Percentiles rank a stretch among this genome's conserved stretches.
Evolutionary conservation across 2,888 invertebrate genomes (phyloP).

Genomic region (Eutolmus rufibarbis): DNA sequence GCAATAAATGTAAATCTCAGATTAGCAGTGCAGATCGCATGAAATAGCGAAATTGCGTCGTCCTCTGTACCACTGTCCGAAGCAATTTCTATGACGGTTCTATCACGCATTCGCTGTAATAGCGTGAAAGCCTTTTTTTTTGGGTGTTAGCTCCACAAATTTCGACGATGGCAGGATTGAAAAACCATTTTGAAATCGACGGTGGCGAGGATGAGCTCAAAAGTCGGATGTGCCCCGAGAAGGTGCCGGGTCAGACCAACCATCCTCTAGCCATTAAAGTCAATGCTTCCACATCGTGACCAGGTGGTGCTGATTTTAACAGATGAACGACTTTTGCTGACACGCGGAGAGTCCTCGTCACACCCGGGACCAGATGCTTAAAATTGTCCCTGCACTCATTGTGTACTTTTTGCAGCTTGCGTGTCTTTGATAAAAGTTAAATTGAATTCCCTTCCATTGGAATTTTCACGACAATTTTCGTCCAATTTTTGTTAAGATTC

Average conservation of each 20-base stretch:
- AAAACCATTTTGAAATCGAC: background rate
- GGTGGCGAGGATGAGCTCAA: background rate
- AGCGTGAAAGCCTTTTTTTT: background rate
- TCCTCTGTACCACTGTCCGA: background rate
- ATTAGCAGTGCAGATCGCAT: background rate
- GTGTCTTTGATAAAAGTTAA: background rate
- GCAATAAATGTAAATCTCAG: background rate
- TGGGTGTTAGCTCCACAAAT: background rate
- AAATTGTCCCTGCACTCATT: background rate
- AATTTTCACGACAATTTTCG: background rate
- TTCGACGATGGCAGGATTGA: background rate
- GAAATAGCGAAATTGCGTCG: background rate
- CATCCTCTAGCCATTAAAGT: background rate
- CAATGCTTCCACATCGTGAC: constrained; percentile 9
- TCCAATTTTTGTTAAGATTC: background rate
- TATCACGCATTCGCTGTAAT: background rate
- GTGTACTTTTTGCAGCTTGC: background rate
- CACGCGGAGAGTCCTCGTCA: background rate
- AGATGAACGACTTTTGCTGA: constrained; percentile 29
- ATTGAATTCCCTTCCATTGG: background rate
- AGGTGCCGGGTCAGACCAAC: background rate
- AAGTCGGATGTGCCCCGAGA: background rate
- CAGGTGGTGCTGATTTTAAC: constrained; percentile 34
- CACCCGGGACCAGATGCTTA: background rate
- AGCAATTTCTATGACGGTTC: background rate